Base-by-base conservation (phyloP, 2,113 vertebrate species). In the Tychaedon coryphoeus region DNA sequence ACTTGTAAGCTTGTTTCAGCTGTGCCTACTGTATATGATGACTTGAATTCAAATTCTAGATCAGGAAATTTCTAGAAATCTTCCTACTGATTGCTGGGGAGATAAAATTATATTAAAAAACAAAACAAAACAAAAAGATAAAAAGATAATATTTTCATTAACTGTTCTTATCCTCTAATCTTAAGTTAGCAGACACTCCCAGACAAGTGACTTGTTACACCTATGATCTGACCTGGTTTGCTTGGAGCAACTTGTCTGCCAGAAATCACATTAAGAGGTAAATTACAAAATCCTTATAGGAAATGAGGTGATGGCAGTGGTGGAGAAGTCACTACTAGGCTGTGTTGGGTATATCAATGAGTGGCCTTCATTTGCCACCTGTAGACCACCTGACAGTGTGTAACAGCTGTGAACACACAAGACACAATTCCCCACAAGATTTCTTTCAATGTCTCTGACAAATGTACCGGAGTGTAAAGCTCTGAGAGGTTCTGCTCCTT, bases 281-380 rank as follows among this genome's bases (percentile, higher is more conserved):
- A 69, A n/a, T 70, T 38, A 31, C 25, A 31, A 57, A 48, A 53
- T 45, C 19, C 8, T 28, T 23, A 10, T 2, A 6, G 29, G n/a
- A 60, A 70, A 51, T 28, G 5, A 26, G 4, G 8, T 19, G 6
- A 6, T 45, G 10, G 31, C 9, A 3, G 33, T 7, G 2, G 5
- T 60, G 50, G 28, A 42, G 28, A 28, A 50, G 29, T 14, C 50
- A 38, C 11, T 54, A 2, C 22, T 56, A 8, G 8, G 2, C n/a
- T 51, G 20, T 13, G 9, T 11, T 74, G 22, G 5, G 5, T 73
- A 8, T 29, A 23, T 26, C 33, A 28, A 57, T 0, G 4, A 29
- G 25, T n/a, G 25, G 23, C 34, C 53, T 71, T 57, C 25, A 33
- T 17, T 61, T 42, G 10, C 6, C 31, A 7, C 0, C 0, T 31